Conservation (phyloP, 2,113 vertebrate genomes). For the rabbit (Oryctolagus cuniculus) region mOryCun1.1 NC_091444.1:39164001-39164500, state of each 20-base stretch:
- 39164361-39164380: background rate
- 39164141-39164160: background rate
- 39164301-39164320: background rate
- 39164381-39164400: background rate
- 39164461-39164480: background rate
- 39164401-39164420: slow-evolving; percentile 20
- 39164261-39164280: background rate
- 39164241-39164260: background rate
- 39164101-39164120: background rate
- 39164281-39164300: background rate
- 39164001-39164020: background rate
- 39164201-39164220: background rate
- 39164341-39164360: background rate
- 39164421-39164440: background rate
- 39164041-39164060: background rate
- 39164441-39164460: slow-evolving; percentile 1
- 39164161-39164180: background rate
- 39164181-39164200: background rate
- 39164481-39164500: background rate
- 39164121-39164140: background rate
- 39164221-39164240: slow-evolving; percentile 11
- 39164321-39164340: background rate
- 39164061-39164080: background rate
- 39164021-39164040: background rate
- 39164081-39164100: background rate